phyloP scores from a whole-genome alignment of 2,888 invertebrate genomes.

The Diarsia dahlii region DNA sequence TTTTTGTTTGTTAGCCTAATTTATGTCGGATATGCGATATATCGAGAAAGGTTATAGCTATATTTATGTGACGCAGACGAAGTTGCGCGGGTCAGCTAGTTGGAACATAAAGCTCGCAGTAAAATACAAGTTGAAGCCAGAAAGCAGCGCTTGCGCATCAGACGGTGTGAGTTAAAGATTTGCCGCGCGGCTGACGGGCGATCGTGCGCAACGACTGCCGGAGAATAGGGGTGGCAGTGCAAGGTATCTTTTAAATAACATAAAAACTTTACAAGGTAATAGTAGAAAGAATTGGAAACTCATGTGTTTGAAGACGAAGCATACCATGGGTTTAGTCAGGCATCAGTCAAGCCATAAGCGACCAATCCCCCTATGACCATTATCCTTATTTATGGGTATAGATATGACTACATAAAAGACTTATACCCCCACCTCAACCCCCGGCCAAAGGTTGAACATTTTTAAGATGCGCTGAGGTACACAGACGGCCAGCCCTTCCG shows the following conservation, averaged over 20 bases:
- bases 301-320: background rate
- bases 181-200: conserved; percentile 66
- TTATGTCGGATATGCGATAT: no score
- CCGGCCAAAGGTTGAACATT: background rate
- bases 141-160: conserved; percentile 48
- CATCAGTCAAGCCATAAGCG: no score
- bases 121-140: conserved; percentile 32
- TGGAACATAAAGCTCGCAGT: conserved; percentile 14
- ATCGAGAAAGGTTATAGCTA: no score
- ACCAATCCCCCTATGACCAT: no score
- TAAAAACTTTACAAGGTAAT: background rate
- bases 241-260: background rate
- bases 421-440: no score
- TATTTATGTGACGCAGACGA: no score
- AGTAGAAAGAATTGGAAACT: background rate
- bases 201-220: conserved; percentile 65
- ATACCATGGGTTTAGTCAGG: background rate
- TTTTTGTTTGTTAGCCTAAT: no score
- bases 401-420: background rate
- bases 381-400: background rate
- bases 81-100: no score
- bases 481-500: background rate
- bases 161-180: conserved; percentile 59
- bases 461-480: background rate
- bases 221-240: conserved; percentile 60